Evolutionary conservation across 2,888 invertebrate genomes (phyloP), one percentile per base, ranked within the genome.

Genomic region (Adelognathus sp.): DNA sequence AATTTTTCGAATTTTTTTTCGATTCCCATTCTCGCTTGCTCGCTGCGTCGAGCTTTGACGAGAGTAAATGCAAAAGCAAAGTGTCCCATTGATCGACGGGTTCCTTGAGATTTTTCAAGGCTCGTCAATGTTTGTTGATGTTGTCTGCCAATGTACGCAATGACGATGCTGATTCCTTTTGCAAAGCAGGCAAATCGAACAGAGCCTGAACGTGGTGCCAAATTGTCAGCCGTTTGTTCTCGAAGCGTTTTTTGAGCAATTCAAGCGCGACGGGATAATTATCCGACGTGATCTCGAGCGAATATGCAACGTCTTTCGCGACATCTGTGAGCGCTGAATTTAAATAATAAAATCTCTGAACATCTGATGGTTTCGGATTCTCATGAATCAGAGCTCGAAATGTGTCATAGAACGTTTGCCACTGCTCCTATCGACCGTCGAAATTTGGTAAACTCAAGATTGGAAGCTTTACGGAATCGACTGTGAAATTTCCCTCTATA

Each of bases 1-100:
- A 24, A 46, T 44, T 16, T 27, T 69, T 52, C 2, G 52, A 39
- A 24, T 41, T 60, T 24, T 24, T 24, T 41, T 60, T 60, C n/a
- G 21, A 3, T 27, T 64, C 63, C 76, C 71, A 76, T 41, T 76
- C 56, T 24, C 76, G 54, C n/a, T 71, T 70, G 2, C 44, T 71
- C 5, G 44, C 33, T 4, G 41, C 7, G 24, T 70, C 63, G 14
- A 63, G 24, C 9, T 70, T 76, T 1, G 4, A 7, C 4, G 29
- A 33, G 1, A 76, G 31, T 6, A 44, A 31, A 18, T 71, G 36
- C n/a, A 33, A 21, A 14, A 76, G n/a, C n/a, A 76, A 2, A 16
- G 70, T 63, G 50, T 76, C 56, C 64, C 76, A 76, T 5, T 24
- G 14, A 9, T 76, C 71, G n/a, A 54, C 54, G 1, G 71, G 56